Base-by-base conservation (phyloP, 2,888 invertebrate genomes). In the Tenthredo distinguenda region DNA sequence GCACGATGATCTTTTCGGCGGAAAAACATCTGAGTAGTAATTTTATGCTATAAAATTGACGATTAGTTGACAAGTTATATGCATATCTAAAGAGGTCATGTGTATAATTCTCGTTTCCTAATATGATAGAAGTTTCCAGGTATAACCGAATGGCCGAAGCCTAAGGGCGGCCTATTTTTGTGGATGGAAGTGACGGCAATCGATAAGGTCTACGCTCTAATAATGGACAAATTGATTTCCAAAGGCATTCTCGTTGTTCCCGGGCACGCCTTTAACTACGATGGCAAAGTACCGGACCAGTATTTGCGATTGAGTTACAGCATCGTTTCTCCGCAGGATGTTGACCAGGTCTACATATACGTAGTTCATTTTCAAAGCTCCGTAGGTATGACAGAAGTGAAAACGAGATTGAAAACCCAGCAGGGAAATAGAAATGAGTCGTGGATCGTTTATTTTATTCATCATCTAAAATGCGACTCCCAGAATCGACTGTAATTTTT, bases 121-220 rank as follows among this genome's bases (percentile, higher is more conserved):
- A 15, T 1, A 37, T 37, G 15, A 43, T 68, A 18, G 18, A 31
- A 26, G 1, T 40, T 84, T 84, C n/a, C 88, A 95, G 95, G 95
- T 71, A 92, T 97, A 0, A 96, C 96, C 2, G 96, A 96, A 87
- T 97, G 96, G 96, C 91, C 93, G 0, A 92, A 94, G n/a, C 97
- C 97, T 0, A 91, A 94, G 2, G 97, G 96, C 12, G 97, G 97
- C 0, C 96, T 97, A 95, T 97, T 97, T 93, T 94, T 97, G 50
- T 98, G 97, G 97, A 91, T 97, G 65, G 95, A 95, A 89, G 95
- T 97, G 0, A 93, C 93, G 1, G 95, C 95, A 0, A 94, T 97
- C 0, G 94, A 95, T 1, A 96, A 97, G 91, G 96, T 96, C 3
- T 95, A 95, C 90, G 95, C 96, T 84, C 95, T 97, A 95, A 95